Percentiles rank a stretch among this genome's conserved stretches.
Conservation (phyloP, 2,888 invertebrate genomes). For the Bedellia somnulentella region DNA sequence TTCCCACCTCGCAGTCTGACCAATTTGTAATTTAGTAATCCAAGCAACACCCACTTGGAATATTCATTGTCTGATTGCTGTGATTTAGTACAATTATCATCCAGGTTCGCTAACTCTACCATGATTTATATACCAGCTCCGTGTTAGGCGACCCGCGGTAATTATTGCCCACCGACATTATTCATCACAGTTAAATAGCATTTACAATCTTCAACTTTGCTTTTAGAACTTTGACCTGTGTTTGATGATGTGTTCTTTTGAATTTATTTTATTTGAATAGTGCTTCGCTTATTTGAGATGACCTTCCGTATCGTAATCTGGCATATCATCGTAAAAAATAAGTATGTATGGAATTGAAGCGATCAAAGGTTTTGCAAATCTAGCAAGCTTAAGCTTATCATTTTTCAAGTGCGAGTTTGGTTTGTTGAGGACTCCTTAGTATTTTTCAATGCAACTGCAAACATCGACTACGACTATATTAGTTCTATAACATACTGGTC, state of each 20-base stretch:
- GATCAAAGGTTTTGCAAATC: too few species aligned
- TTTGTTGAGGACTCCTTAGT: too few species aligned
- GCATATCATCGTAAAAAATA: too few species aligned
- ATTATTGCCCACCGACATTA: conserved; percentile 33
- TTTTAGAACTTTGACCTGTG: too few species aligned
- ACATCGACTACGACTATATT: too few species aligned
- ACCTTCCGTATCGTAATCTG: background rate
- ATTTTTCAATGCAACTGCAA: too few species aligned
- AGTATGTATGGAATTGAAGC: too few species aligned
- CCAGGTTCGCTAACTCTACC: conserved; percentile 30
- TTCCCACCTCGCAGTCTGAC: conserved; percentile 24
- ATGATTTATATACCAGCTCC: conserved; percentile 30
- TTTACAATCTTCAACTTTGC: conserved; percentile 16
- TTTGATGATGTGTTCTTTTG: too few species aligned
- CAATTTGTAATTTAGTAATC: conserved; percentile 38
- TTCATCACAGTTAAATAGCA: conserved; percentile 45
- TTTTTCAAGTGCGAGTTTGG: too few species aligned
- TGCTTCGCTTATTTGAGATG: background rate
- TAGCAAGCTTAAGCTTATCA: too few species aligned
- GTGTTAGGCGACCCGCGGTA: conserved; percentile 15
- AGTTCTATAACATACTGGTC: too few species aligned
- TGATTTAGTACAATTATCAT: conserved; percentile 45
- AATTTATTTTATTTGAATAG: too few species aligned
- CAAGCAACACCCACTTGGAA: conserved; percentile 38
- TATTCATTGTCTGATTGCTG: conserved; percentile 38